Evolutionary conservation across 2,113 vertebrate species (phyloP), one percentile per base, ranked within the genome.

Genomic region (Podarcis cretensis): DNA sequence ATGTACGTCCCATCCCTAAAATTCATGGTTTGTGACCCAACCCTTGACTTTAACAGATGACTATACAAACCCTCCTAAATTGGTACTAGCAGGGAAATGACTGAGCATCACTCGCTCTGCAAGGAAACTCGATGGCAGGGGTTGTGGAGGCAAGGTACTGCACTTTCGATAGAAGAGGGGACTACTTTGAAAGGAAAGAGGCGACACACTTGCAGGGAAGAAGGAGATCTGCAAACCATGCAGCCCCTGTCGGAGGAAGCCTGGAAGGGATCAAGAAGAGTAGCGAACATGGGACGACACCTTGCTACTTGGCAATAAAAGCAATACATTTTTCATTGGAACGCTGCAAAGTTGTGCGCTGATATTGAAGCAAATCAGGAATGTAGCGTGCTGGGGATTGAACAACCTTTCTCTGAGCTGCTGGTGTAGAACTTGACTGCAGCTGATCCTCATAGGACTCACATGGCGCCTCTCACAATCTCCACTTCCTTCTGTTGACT

Each of bases 11-110:
- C 88, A 92, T 84, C 93, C 90, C 93, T 84, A 54, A 48, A 82
- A 85, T 89, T 88, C 92, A 18, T 84, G 95, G 96, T 94, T 93
- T 89, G 87, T 93, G 97, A 96, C 95, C 96, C 92, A 68, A 88
- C 71, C 77, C 90, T 95, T 87, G 90, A 90, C 88, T 92, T 73
- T 81, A 48, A 14, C 9, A 91, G 88, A 91, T n/a, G 93, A 84
- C 92, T 73, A 27, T 91, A 69, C 85, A 73, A 73, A 92, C 78
- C 82, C 88, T 81, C 85, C 95, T 92, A 87, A 82, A 65, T 86
- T 92, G 89, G 90, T 92, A 84, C 81, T 85, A 69, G 75, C 83
- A 85, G 86, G 92, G 89, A 85, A 54, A 84, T 74, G 35, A 81
- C 57, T 20, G 16, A 35, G 90, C 75, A 73, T 40, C 78, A 7